Base-by-base conservation (phyloP, 2,797 vertebrate species). In the Hafferia zeledoni region DNA sequence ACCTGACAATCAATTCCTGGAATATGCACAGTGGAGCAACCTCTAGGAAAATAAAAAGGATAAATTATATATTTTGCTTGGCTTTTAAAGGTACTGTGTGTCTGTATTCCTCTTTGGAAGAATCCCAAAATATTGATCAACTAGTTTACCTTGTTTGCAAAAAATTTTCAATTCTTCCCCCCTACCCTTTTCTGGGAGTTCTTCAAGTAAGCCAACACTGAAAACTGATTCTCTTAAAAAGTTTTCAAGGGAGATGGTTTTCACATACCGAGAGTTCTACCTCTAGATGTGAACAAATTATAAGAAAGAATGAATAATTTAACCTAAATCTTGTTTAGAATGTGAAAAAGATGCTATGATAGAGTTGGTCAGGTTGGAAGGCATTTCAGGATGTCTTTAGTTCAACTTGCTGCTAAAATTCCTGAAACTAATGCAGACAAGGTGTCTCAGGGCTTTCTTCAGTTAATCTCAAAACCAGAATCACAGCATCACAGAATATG, bases 111-210 rank as follows among this genome's bases (percentile, higher is more conserved):
- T 63, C 33, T 57, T 69, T 19, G 31, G 52, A 86, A 91, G 24
- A 82, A 74, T n/a, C 24, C 5, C 13, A 19, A 69, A 46, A 53
- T 61, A 64, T 18, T 46, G n/a, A 69, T 44, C n/a, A 37, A 59
- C 12, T 57, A 6, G 8, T 41, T 83, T 77, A 59, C 13, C 10
- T 70, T 47, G 9, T 71, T 91, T 86, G 22, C 6, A 49, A 59
- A 67, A 5, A 59, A 44, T 35, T 92, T 89, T 33, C 3, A 50
- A 4, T 10, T 72, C 20, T 77, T 49, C 12, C 6, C 8, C 11
- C 2, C 9, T 5, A 6, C 3, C 2, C 0, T 3, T 39, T 70
- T 65, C 35, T 55, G 13, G 8, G 8, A 80, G 14, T 23, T 87
- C 15, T 17, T 41, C 59, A 70, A 55, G 20, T 85, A 83, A 70